Evolutionary conservation across 1,140 invertebrate species (phyloP).

Genomic region (Drosophila dunni): DNA sequence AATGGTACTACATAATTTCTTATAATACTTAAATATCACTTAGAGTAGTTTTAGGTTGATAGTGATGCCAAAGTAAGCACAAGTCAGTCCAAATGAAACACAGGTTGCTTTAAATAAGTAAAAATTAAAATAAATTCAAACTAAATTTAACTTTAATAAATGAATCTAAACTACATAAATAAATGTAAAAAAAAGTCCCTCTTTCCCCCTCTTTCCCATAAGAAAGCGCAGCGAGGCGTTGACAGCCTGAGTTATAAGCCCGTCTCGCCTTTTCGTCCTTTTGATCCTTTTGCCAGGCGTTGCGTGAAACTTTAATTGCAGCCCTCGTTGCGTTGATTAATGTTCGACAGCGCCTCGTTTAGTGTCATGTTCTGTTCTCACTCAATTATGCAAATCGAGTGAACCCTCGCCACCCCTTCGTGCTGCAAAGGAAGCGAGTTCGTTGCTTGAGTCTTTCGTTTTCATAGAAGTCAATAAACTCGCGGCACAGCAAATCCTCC

Average conservation of each 20-base stretch:
- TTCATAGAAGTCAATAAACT: constrained; percentile 54
- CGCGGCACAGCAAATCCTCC: constrained; percentile 26
- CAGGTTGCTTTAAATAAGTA: too few relatives aligned
- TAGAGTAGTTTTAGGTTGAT: too few relatives aligned
- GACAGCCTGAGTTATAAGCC: not conserved
- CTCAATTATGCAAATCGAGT: constrained; percentile 64
- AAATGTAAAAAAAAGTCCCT: too few relatives aligned
- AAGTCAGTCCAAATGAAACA: too few relatives aligned
- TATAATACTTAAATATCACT: too few relatives aligned
- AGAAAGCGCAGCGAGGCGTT: not conserved
- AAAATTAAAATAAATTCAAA: too few relatives aligned
- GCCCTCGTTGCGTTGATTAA: constrained; percentile 3
- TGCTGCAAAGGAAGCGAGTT: constrained; percentile 18
- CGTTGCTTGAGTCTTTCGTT: constrained; percentile 39
- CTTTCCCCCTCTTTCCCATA: too few relatives aligned
- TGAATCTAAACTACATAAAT: too few relatives aligned
- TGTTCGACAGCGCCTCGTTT: not conserved
- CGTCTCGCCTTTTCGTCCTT: constrained; percentile 17
- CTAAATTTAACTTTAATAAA: too few relatives aligned
- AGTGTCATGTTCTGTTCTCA: constrained; percentile 62
- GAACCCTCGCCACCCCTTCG: not conserved
- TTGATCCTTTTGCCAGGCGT: constrained; percentile 8
- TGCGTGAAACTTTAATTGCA: constrained; percentile 32
- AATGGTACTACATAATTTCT: too few relatives aligned
- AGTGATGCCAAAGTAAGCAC: too few relatives aligned